These are phyloP conservation scores for Hippocampus guttulatus DNA, from an alignment of 2,113 vertebrate species.

Conservation along the genomic window DNA sequence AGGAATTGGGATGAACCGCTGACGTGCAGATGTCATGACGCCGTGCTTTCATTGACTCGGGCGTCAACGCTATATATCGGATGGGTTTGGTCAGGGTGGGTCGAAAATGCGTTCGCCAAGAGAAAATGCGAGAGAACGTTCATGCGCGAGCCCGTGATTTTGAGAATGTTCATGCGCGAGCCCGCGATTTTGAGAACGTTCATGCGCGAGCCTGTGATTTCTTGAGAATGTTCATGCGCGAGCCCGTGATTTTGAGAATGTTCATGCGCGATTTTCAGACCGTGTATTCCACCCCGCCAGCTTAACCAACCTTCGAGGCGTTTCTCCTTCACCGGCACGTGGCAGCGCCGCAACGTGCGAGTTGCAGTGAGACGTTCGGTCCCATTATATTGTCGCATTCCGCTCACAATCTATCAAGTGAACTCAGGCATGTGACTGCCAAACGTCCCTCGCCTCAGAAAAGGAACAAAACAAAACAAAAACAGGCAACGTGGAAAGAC, in stretches of 20 bases:
- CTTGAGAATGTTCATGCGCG: too few species aligned
- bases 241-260: too few species aligned
- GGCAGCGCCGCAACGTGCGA: conserved; percentile 1
- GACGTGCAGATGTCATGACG: background rate
- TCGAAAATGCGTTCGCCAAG: background rate
- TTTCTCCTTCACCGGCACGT: conserved; percentile 15
- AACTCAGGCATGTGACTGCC: conserved; percentile 56
- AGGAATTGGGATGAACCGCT: background rate
- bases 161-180: too few species aligned
- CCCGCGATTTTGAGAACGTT: too few species aligned
- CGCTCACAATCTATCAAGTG: conserved; percentile 69
- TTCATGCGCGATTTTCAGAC: too few species aligned
- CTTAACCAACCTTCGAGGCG: conserved; percentile 47
- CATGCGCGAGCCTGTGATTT: too few species aligned
- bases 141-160: background rate
- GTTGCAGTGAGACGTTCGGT: conserved; percentile 22
- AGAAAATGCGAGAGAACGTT: background rate
- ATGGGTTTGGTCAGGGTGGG: background rate
- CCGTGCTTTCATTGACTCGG: background rate
- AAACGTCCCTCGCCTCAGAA: conserved; percentile 35
- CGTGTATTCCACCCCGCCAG: conserved; percentile 25
- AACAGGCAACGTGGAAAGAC: conserved; percentile 7
- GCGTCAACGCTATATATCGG: background rate
- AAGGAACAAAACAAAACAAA: background rate
- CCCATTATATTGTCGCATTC: conserved; percentile 57